These are phyloP conservation scores for Oplegnathus fasciatus DNA, from an alignment of 2,113 vertebrate species.

Conservation along the genomic window DNA sequence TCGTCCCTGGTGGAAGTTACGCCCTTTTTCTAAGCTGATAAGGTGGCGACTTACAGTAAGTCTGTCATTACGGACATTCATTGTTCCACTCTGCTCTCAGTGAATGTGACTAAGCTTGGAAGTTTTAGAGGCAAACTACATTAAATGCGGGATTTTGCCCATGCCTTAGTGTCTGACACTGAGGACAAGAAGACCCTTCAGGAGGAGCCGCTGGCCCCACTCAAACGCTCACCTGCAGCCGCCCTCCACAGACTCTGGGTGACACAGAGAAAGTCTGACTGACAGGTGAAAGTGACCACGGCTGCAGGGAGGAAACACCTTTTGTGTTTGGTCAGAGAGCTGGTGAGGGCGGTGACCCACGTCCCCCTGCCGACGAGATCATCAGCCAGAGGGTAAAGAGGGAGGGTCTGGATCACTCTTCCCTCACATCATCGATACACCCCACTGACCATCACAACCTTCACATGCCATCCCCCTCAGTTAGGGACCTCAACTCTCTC, in stretches of 20 bases:
- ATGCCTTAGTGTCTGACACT: neutral
- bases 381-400: constrained; percentile 55
- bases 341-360: constrained; percentile 60
- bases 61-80: neutral
- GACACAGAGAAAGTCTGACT: constrained; percentile 70
- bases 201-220: constrained; percentile 47
- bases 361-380: constrained; percentile 52
- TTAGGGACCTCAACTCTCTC: constrained; percentile 41
- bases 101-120: neutral
- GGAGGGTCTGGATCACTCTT: constrained; percentile 27
- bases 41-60: neutral
- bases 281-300: constrained; percentile 83
- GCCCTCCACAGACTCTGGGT: neutral
- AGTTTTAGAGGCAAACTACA: neutral
- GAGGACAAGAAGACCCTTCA: neutral
- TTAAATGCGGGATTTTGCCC: neutral
- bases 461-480: constrained; percentile 15
- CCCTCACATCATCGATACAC: constrained; percentile 38
- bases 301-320: constrained; percentile 65
- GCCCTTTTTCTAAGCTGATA: neutral
- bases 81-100: neutral
- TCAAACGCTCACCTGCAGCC: constrained; percentile 64
- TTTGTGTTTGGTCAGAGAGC: constrained; percentile 79
- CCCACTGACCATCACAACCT: neutral
- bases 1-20: neutral